Evolutionary conservation across 2,888 invertebrate genomes (phyloP).

Genomic region (Campopleginae sp.): DNA sequence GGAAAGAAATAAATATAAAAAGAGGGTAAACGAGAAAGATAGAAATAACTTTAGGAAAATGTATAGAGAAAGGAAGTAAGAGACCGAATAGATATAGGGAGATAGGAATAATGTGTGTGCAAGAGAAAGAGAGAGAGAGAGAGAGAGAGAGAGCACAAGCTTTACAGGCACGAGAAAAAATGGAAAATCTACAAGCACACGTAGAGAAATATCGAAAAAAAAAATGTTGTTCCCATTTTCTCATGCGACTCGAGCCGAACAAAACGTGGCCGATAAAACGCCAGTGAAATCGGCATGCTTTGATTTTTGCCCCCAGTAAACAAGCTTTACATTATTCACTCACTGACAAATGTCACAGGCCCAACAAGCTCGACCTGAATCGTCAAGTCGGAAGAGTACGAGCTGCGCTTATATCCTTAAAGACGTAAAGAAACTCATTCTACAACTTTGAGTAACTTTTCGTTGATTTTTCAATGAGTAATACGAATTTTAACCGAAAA

Average conservation of each 20-base stretch:
- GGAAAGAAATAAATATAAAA: neutral
- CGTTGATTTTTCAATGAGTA: no score
- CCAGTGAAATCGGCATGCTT: neutral
- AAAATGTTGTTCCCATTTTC: neutral
- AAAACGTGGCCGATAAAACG: neutral
- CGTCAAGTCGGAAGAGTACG: slow-evolving; percentile 2
- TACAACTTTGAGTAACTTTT: neutral
- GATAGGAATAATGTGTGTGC: neutral
- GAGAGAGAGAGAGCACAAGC: neutral
- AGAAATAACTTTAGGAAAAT: neutral
- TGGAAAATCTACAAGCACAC: neutral
- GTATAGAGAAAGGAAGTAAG: neutral
- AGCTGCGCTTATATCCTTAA: neutral
- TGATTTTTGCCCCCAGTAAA: slow-evolving; percentile 29
- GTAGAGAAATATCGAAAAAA: neutral
- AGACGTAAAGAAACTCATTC: neutral
- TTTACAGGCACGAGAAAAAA: neutral
- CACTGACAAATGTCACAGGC: slow-evolving; percentile 20
- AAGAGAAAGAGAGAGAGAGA: neutral
- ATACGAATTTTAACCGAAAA: no score
- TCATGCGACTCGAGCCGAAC: neutral
- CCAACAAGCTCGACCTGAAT: slow-evolving; percentile 24
- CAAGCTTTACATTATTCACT: slow-evolving; percentile 60
- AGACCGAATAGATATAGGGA: neutral
- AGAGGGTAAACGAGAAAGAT: slow-evolving; percentile 1